Evolutionary conservation across 2,888 invertebrate species (phyloP), one percentile per base, ranked within the genome.

Genomic region (Agriopis marginaria): DNA sequence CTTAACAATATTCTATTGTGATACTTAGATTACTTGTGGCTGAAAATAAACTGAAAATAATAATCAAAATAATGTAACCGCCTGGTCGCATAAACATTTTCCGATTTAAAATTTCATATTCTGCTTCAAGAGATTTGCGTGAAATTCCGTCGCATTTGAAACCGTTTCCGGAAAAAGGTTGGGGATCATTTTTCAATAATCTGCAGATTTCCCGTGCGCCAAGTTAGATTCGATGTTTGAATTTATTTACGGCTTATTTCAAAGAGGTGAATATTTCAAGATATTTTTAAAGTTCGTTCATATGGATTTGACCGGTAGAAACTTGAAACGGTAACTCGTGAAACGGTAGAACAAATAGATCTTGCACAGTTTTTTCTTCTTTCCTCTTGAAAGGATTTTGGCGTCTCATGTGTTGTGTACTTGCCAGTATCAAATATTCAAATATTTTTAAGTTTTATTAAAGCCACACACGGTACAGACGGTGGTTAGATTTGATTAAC

Each of bases 111-210:
- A 73, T 78, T 79, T 66, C 68, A 63, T 70, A 84, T 82, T 79
- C 75, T 67, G 73, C 76, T 79, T 51, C 74, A 76, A 79, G 79
- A 82, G 84, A 88, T 87, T 87, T 86, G 78, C 78, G 78, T 80
- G 78, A 76, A 81, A 82, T 86, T 82, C 77, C 77, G 76, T 75
- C 77, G 79, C 86, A 87, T 87, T 82, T 83, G 77, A 86, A 85
- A 84, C 82, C 83, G 80, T 86, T 86, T 82, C 79, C 73, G 73
- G 81, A 73, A 81, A 81, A 77, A 78, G 72, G 66, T 73, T 50
- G 71, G 51, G 82, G 83, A 89, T 88, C 81, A 89, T 84, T 88
- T 88, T 86, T 85, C 89, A 88, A 89, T 90, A 90, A 89, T 87
- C 70, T 83, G 75, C 74, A 81, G 83, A 85, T 86, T 82, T 77